Evolutionary conservation across 2,797 vertebrate genomes (phyloP).

Genomic region (Mormyrus proboscirostris): DNA sequence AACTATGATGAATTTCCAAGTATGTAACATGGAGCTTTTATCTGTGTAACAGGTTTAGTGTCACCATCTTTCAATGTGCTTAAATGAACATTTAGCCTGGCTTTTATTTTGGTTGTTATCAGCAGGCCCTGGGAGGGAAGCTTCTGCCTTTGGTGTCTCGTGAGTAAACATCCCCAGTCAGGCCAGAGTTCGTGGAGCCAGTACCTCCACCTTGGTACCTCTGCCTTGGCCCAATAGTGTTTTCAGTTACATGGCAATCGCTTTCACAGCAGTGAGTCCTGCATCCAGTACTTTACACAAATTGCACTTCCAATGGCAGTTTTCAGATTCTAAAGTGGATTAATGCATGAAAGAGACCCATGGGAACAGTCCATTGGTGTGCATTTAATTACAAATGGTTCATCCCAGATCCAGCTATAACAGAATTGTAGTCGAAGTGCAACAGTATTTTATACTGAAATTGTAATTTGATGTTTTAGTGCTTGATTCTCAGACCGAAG

Average conservation of each 20-base stretch:
- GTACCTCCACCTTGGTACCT: not conserved
- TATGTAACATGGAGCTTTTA: not conserved
- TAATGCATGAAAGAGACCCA: not conserved
- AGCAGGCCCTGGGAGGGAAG: not conserved
- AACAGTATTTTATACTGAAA: not conserved
- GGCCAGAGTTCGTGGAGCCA: not conserved
- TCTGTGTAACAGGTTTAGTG: not conserved
- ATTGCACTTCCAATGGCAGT: not conserved
- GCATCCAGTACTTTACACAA: not conserved
- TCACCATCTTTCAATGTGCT: not conserved
- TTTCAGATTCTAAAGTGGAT: not conserved
- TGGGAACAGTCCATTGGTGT: not conserved
- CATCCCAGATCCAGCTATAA: not conserved
- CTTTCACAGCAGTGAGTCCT: not conserved
- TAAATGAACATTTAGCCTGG: not conserved
- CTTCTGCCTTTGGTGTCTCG: not conserved
- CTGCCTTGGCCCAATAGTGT: not conserved
- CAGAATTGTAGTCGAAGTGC: not conserved
- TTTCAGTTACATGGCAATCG: not conserved
- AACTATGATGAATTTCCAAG: not conserved
- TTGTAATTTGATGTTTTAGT: not conserved
- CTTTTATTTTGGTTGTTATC: not conserved
- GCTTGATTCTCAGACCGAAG: not conserved
- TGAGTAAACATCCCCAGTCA: constrained; percentile 7
- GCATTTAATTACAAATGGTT: not conserved